A percentile compares a stretch with the other conserved stretches of the same genome.
phyloP scores from a whole-genome alignment of 2,888 invertebrate species.

The Geotrupes spiniger region DNA sequence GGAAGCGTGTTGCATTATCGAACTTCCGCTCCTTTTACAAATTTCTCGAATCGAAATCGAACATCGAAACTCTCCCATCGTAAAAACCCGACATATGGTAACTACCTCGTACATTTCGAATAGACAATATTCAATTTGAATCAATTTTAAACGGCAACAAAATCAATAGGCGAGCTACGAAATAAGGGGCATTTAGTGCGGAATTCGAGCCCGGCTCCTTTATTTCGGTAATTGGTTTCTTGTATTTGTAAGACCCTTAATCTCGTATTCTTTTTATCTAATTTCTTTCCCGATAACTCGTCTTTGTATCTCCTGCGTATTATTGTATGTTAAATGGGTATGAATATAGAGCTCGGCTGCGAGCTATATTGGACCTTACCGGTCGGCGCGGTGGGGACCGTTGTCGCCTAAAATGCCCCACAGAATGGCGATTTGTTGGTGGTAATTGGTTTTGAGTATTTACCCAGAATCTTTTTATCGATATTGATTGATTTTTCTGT shows the following conservation, averaged over 20 bases:
- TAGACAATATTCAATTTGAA: constrained; percentile 33
- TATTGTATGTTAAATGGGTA: constrained; percentile 26
- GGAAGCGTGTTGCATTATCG: too few relatives aligned
- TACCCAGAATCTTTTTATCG: constrained; percentile 24
- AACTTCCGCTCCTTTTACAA: too few relatives aligned
- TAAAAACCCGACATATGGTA: constrained; percentile 24
- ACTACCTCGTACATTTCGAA: constrained; percentile 22
- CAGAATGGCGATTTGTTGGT: constrained; percentile 21
- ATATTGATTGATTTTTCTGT: constrained; percentile 24
- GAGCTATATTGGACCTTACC: constrained; percentile 2
- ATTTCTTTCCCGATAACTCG: constrained; percentile 34
- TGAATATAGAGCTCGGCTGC: constrained; percentile 5
- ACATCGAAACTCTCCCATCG: too few relatives aligned
- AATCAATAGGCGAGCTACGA: constrained; percentile 29
- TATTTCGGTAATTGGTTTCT: constrained; percentile 43
- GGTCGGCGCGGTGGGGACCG: constrained; percentile 9
- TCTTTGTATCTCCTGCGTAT: constrained; percentile 26
- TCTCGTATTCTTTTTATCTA: constrained; percentile 38
- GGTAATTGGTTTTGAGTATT: constrained; percentile 26
- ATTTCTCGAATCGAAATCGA: too few relatives aligned
- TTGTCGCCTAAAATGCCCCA: constrained; percentile 11
- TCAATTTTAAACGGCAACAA: constrained; percentile 32
- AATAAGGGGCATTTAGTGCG: constrained; percentile 25
- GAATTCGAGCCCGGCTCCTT: constrained; percentile 27
- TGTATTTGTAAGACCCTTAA: constrained; percentile 40